These are phyloP conservation scores for Ibidorhyncha struthersii DNA, from an alignment of 2,113 vertebrate species.

Conservation along the genomic window DNA sequence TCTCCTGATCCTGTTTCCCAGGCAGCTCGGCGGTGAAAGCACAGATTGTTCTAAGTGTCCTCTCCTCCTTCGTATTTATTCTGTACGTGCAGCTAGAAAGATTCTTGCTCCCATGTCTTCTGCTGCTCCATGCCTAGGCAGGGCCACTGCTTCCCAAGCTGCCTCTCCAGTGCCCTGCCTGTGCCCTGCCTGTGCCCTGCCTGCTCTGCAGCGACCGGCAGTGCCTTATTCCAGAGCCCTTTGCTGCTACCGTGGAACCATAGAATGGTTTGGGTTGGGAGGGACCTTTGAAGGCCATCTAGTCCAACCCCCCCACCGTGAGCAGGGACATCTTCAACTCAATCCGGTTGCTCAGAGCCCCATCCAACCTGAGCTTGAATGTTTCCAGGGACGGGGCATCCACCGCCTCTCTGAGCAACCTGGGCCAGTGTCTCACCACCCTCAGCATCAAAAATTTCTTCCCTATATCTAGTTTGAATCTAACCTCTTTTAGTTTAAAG, in stretches of 20 bases:
- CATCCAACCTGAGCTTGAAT: background rate
- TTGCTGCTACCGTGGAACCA: background rate
- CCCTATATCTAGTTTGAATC: background rate
- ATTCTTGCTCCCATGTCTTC: background rate
- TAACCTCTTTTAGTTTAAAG: background rate
- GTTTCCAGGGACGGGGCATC: background rate
- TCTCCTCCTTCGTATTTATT: background rate
- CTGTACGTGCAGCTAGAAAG: background rate
- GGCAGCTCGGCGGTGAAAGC: background rate
- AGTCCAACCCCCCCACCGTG: background rate
- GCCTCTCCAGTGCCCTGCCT: background rate
- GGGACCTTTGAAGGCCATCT: background rate
- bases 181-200: background rate
- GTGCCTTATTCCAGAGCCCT: background rate
- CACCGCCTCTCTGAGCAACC: background rate
- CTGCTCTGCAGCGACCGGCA: background rate
- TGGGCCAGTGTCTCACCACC: background rate
- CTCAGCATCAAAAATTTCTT: background rate
- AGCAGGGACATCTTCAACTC: background rate
- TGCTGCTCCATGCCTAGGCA: background rate
- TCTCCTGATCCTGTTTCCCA: background rate
- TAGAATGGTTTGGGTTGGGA: background rate
- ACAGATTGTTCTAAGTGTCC: background rate
- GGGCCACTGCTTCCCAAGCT: background rate
- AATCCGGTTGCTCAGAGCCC: background rate